Percentiles rank a stretch among this genome's conserved stretches.
Conservation (phyloP, 2,888 invertebrate genomes). For the Brachycybe producta region DNA sequence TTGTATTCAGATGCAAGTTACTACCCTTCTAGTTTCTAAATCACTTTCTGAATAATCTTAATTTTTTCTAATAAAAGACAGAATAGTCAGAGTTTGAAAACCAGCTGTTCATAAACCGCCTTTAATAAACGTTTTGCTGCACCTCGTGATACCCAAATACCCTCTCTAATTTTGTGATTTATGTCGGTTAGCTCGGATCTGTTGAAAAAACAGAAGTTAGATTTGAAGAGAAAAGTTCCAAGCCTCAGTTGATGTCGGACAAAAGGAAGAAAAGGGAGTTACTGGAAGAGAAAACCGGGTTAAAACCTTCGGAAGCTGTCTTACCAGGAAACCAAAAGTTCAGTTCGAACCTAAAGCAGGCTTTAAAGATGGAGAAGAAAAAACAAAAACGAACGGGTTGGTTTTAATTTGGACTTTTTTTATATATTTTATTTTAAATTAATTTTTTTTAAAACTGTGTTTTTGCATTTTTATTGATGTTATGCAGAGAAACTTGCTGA, state of each 20-base stretch:
- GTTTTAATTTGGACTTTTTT: neutral
- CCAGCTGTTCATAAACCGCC: no score
- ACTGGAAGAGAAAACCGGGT: slow-evolving; percentile 3
- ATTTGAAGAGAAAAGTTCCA: slow-evolving; percentile 2
- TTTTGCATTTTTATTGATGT: neutral
- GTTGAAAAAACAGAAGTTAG: slow-evolving; percentile 1
- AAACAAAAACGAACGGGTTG: slow-evolving; percentile 24
- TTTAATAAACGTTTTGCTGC: no score
- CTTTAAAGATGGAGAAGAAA: slow-evolving; percentile 55
- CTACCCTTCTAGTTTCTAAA: no score
- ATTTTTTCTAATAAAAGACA: no score
- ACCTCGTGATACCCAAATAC: no score
- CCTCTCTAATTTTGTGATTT: no score
- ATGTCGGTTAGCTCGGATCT: neutral
- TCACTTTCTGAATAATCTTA: no score
- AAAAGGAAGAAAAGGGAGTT: neutral
- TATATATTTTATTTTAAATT: neutral
- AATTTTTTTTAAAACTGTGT: neutral
- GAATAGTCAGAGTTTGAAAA: no score
- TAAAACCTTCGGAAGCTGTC: slow-evolving; percentile 1
- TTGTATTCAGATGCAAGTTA: no score
- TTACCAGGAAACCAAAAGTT: slow-evolving; percentile 46
- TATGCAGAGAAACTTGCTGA: slow-evolving; percentile 6
- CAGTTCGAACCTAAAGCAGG: slow-evolving; percentile 46
- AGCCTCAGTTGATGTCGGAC: neutral